These are phyloP conservation scores for Carassius carassius DNA, from an alignment of 2,113 vertebrate species.

Conservation along the genomic window DNA sequence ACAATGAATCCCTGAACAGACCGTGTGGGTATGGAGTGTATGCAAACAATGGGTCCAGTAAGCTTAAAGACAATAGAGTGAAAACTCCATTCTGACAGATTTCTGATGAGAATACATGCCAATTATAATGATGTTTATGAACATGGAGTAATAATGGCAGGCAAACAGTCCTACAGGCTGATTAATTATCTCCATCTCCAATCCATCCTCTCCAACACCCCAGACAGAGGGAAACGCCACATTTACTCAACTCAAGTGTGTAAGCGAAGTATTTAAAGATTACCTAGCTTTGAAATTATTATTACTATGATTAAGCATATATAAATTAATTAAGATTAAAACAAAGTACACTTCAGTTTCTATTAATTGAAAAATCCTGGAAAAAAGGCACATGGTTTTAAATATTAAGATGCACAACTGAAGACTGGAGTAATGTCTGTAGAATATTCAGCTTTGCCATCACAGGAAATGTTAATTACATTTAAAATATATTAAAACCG, in stretches of 20 bases:
- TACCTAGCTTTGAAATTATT: not conserved
- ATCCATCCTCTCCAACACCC: conserved; percentile 31
- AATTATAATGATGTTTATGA: conserved; percentile 39
- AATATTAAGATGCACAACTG: not conserved
- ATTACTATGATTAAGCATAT: not conserved
- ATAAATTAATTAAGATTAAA: not conserved
- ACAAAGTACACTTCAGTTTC: not conserved
- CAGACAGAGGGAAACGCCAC: not conserved
- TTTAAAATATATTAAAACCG: too few species aligned
- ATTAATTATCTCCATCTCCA: conserved; percentile 7
- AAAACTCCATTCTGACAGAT: conserved; percentile 28
- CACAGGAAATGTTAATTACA: too few species aligned
- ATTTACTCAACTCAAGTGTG: not conserved
- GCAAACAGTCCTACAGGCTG: conserved; percentile 15
- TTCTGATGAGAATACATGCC: conserved; percentile 31
- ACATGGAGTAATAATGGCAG: conserved; percentile 28
- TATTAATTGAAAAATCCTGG: not conserved
- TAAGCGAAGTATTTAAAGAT: not conserved
- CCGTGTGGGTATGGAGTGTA: not conserved
- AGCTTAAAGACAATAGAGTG: conserved; percentile 41
- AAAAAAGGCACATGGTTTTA: not conserved
- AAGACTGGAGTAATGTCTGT: too few species aligned
- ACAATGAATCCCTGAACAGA: not conserved
- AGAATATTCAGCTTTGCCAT: too few species aligned
- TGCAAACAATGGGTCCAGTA: conserved; percentile 24